These are phyloP conservation scores for Drosophila kuntzei DNA, from an alignment of 2,888 invertebrate genomes.

Conservation along the genomic window DNA sequence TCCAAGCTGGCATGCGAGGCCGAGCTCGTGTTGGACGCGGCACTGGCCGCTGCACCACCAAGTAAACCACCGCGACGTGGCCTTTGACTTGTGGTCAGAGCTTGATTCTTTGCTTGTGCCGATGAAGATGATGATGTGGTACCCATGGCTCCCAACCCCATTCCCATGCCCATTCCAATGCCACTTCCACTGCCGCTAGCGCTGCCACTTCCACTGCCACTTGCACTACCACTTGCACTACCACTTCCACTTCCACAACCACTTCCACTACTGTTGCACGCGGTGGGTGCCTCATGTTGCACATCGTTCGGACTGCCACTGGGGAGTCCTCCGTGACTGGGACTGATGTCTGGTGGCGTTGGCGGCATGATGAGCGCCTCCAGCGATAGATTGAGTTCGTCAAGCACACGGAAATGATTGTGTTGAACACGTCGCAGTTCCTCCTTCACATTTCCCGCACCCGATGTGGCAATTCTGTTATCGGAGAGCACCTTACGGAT, in stretches of 20 bases:
- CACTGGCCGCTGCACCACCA: slow-evolving; percentile 77
- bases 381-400: slow-evolving; percentile 93
- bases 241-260: slow-evolving; percentile 16
- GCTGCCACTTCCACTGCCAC: slow-evolving; percentile 11
- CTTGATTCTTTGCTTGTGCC: slow-evolving; percentile 41
- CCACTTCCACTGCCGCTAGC: not conserved
- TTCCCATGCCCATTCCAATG: slow-evolving; percentile 6
- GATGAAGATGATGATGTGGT: slow-evolving; percentile 37
- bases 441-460: slow-evolving; percentile 91
- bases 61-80: slow-evolving; percentile 80
- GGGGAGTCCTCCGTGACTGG: slow-evolving; percentile 85
- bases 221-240: slow-evolving; percentile 20
- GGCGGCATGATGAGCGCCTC: slow-evolving; percentile 96
- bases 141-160: slow-evolving; percentile 11
- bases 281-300: slow-evolving; percentile 86
- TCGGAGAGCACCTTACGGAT: slow-evolving; percentile 85
- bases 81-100: slow-evolving; percentile 53
- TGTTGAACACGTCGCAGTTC: slow-evolving; percentile 94
- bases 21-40: slow-evolving; percentile 74
- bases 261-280: slow-evolving; percentile 35
- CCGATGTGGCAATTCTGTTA: slow-evolving; percentile 88
- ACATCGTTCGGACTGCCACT: slow-evolving; percentile 82
- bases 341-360: slow-evolving; percentile 85
- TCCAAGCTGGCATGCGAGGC: slow-evolving; percentile 84
- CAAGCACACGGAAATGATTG: slow-evolving; percentile 92